Evolutionary conservation across 2,797 vertebrate genomes (phyloP), one percentile per base, ranked within the genome.

Genomic region (Staurois parvus): DNA sequence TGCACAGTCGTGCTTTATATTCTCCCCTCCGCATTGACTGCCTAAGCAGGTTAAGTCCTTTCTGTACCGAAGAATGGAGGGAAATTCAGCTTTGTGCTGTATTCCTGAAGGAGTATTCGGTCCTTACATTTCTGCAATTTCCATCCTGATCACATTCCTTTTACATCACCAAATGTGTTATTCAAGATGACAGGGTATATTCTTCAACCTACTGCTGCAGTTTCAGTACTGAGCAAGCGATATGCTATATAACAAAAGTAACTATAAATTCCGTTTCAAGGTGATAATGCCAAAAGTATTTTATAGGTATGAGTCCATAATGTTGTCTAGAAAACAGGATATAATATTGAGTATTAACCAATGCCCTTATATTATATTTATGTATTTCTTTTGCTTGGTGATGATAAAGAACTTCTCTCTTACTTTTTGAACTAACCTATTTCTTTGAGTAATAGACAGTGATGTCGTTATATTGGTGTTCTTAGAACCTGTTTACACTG

Each of bases 1-100:
- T 66, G 68, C 76, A 84, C 76, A 72, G 75, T 84, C 32, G 11
- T 72, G 72, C 68, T 84, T 84, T 79, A 79, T 79, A 72, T 62
- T 78, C 52, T 77, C n/a, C 10, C 48, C 59, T 72, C 67, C 34
- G 59, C 76, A 72, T 30, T 78, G 75, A 78, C 83, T 78, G 52
- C 76, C 83, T 84, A 84, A 84, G 82, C 75, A 72, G 67, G 83
- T 79, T 79, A 72, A 84, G 56, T 73, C 67, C 76, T 78, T 84
- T 77, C 42, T 70, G 77, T 34, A 42, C 68, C 62, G 68, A 72
- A 79, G 34, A 78, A 78, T 73, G 26, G 75, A 42, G 68, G n/a
- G 68, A 79, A 77, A 72, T 75, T 84, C 75, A 79, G 68, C 75
- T 79, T 77, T 72, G 68, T 78, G 32, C 26, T 37, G n/a, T 70